Conservation (phyloP, 2,888 invertebrate species). For the Keiferia lycopersicella region DNA sequence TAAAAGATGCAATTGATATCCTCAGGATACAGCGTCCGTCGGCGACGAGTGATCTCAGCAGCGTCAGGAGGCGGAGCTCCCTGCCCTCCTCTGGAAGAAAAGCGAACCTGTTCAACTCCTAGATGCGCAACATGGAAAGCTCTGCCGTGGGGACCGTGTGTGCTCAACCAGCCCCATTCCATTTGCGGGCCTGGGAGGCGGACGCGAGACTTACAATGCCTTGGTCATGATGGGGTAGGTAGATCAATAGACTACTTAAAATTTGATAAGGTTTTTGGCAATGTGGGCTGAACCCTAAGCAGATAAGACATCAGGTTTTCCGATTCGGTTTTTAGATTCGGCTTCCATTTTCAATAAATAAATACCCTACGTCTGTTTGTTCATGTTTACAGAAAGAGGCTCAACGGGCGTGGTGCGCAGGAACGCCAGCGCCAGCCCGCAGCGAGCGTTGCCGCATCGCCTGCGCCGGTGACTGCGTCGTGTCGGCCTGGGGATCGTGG, state of each 20-base stretch:
- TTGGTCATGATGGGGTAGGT: conserved; percentile 77
- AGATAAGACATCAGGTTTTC: not conserved
- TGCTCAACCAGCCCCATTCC: conserved; percentile 63
- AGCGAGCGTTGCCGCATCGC: conserved; percentile 83
- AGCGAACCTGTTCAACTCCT: conserved; percentile 76
- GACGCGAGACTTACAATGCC: conserved; percentile 79
- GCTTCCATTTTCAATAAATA: no score
- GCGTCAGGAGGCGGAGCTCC: conserved; percentile 77
- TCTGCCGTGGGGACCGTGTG: conserved; percentile 78
- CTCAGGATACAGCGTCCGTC: conserved; percentile 74
- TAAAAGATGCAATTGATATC: not conserved
- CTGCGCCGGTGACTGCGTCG: conserved; percentile 85
- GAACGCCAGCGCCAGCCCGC: conserved; percentile 69
- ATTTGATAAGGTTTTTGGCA: not conserved
- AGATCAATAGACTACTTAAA: not conserved
- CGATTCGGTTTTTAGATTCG: no score
- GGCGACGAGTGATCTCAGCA: conserved; percentile 70
- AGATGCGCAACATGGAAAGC: conserved; percentile 78
- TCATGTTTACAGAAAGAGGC: conserved; percentile 66
- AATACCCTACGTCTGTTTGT: no score
- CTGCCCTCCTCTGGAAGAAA: conserved; percentile 78
- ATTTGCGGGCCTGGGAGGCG: conserved; percentile 83
- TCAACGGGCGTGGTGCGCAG: conserved; percentile 76
- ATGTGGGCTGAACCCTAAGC: not conserved
- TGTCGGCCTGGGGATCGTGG: conserved; percentile 84